These are phyloP conservation scores for Cephus runcator DNA, from an alignment of 2,888 invertebrate species.

Conservation along the genomic window DNA sequence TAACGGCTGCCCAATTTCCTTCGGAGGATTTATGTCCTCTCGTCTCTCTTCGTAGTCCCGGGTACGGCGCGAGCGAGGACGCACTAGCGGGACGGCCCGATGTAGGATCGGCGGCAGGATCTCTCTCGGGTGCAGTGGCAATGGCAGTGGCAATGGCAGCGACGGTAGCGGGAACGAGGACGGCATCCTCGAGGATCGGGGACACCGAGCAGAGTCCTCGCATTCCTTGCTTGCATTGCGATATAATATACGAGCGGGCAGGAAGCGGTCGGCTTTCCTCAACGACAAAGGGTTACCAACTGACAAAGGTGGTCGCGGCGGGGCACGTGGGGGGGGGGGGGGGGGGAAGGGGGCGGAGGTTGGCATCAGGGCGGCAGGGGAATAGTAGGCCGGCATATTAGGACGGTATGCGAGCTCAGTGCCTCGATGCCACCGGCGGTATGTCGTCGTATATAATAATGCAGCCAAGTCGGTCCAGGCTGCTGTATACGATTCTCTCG, in stretches of 20 bases:
- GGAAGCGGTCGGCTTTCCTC: conserved; percentile 57
- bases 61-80: background rate
- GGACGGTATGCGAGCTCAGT: conserved; percentile 56
- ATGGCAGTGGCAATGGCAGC: background rate
- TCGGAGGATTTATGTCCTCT: background rate
- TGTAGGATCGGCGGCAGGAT: background rate
- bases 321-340: background rate
- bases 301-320: conserved; percentile 19
- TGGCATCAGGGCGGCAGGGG: conserved; percentile 29
- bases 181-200: conserved; percentile 9
- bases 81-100: background rate
- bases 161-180: conserved; percentile 12
- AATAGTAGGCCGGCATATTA: conserved; percentile 59
- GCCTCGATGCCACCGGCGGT: conserved; percentile 5
- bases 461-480: conserved; percentile 28
- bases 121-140: background rate
- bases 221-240: conserved; percentile 53
- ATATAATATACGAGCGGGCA: conserved; percentile 61
- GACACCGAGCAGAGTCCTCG: conserved; percentile 26
- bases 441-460: conserved; percentile 48
- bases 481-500: conserved; percentile 12
- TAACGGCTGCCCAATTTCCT: background rate
- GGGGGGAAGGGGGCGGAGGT: conserved; percentile 12
- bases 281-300: conserved; percentile 53
- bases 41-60: background rate